These are phyloP conservation scores for Yponomeuta sedellus DNA, from an alignment of 2,888 invertebrate genomes.

Conservation along the genomic window DNA sequence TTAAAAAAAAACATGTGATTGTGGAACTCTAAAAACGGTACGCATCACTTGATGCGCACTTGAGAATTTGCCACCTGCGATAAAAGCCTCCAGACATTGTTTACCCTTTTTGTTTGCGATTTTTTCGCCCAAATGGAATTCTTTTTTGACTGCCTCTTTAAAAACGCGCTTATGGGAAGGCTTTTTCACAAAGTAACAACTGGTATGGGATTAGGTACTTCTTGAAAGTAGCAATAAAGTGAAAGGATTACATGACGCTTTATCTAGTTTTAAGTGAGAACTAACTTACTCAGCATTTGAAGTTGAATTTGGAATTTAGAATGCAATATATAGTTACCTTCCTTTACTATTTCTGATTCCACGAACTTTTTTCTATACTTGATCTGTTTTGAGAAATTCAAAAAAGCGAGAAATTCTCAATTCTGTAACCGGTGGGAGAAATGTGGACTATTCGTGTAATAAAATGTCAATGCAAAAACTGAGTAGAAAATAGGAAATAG, in stretches of 20 bases:
- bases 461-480: no score
- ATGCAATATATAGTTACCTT: no score
- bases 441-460: no score
- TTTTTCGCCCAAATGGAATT: conserved; percentile 35
- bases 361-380: no score
- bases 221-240: conserved; percentile 35
- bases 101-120: conserved; percentile 40
- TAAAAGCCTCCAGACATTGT: conserved; percentile 47
- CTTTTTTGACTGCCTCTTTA: conserved; percentile 10
- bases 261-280: conserved; percentile 37
- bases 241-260: conserved; percentile 41
- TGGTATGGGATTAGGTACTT: conserved; percentile 36
- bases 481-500: no score
- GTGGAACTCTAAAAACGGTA: conserved; percentile 29
- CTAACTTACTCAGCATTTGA: conserved; percentile 14
- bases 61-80: conserved; percentile 66
- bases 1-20: neutral
- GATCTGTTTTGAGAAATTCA: no score
- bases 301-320: neutral
- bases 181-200: conserved; percentile 34
- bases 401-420: no score
- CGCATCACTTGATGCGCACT: conserved; percentile 62
- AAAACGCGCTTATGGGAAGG: conserved; percentile 32
- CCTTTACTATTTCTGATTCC: no score
- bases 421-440: no score